Base-by-base conservation (phyloP, 2,888 invertebrate species). In the Synergus japonicus region DNA sequence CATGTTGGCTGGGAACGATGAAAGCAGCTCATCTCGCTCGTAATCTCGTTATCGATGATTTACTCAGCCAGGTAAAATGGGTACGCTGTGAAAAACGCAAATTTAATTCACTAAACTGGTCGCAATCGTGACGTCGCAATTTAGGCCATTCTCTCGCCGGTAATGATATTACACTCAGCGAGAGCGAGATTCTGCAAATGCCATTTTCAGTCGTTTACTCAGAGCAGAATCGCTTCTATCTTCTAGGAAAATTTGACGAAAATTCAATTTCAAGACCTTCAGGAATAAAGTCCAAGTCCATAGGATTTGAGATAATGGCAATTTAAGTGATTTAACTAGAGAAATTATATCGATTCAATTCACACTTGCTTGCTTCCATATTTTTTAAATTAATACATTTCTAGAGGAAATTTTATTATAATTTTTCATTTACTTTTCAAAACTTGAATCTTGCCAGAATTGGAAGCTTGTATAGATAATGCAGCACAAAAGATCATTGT, bases 1-100 rank as follows among this genome's bases (percentile, higher is more conserved):
- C 54, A 76, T 54, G 43, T 76, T 76, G 37, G 37, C 73, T 22
- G 63, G 54, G 65, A 64, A 46, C n/a, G 60, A 67, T 67, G 46
- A 82, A 79, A 77, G 76, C 80, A 81, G 77, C 81, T 83, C 79
- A 81, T 80, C 83, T 78, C 78, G 67, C 78, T 79, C 63, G 76
- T 82, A 84, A 85, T 84, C 84, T 81, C 78, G 83, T 85, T 86
- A 85, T 82, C 83, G 83, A 78, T 79, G 81, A 83, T 85, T 83
- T 81, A 79, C 60, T 77, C 77, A 67, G 69, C 60, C 64, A 22
- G 78, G 49, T 79, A 82, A 49, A 73, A 78, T 60, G 65, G 54
- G 43, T 76, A 12, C 13, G 13, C 29, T 66, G 79, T 37, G 64
- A 77, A 79, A 49, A 73, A 67, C 67, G 80, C 60, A 79, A 81